Base-by-base conservation (phyloP, 2,113 vertebrate species). In the Jaculus jaculus region DNA sequence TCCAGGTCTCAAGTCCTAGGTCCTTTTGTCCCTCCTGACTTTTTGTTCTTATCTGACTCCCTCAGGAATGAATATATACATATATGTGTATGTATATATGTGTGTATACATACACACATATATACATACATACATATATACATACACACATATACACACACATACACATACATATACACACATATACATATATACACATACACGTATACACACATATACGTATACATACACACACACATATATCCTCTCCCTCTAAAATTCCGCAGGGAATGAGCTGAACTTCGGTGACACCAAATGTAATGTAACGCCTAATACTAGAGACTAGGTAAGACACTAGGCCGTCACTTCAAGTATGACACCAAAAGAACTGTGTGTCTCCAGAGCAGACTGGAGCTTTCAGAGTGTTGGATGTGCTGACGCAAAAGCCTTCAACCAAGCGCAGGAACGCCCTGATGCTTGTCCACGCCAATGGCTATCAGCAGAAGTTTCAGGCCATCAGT, bases 201-300 rank as follows among this genome's bases (percentile, higher is more conserved):
- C 8, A 10, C 78, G 58, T 37, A 81, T 20, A 8, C 5, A 7
- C 15, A n/a, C 8, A 1, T n/a, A 37, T 21, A 13, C 78, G 58
- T 37, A 81, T 20, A 47, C 42, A 47, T 82, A 24, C 42, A 47
- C 8, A 47, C 42, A 47, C 42, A 47, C 42, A 47, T 8, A 47
- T 54, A 12, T 47, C 18, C 20, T 89, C 75, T 89, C 47, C 72
- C 37, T 79, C 66, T 34, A 78, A 88, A 84, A 73, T 54, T 42
- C 71, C 87, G 90, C n/a, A 77, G 51, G 82, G 95, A 96, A 95
- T 84, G 89, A 92, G 61, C 24, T 88, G 54, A 73, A 63, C 61
- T 28, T 28, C 71, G 32, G 32, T 71, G 77, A n/a, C 16, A 89
- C 39, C 51, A 73, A 83, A 80, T 54, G 54, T 54, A 54, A 66